phyloP scores from a whole-genome alignment of 2,113 vertebrate species.

The Hemichromis elongatus region DNA sequence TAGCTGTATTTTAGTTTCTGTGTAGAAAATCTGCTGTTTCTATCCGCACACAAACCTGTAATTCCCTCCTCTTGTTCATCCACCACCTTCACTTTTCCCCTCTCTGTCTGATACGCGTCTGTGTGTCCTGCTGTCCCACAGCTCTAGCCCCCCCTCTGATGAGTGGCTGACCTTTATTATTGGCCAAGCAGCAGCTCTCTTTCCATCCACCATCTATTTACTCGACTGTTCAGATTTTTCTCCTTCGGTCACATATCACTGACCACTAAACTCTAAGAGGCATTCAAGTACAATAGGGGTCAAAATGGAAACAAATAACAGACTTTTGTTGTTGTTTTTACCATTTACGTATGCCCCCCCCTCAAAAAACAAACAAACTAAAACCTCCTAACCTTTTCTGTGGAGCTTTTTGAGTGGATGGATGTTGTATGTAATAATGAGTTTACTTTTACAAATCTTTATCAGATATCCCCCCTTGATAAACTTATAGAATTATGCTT shows the following conservation, averaged over 20 bases:
- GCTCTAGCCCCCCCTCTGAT: background rate
- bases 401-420: background rate
- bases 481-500: background rate
- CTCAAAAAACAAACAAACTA: too few species aligned
- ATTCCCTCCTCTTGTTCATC: background rate
- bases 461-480: background rate
- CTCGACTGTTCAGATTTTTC: background rate
- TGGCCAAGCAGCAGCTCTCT: background rate
- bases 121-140: background rate
- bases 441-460: background rate
- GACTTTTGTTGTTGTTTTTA: too few species aligned
- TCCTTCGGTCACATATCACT: background rate
- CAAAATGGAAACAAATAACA: background rate
- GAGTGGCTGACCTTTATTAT: background rate
- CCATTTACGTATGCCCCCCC: too few species aligned
- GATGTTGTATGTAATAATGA: background rate
- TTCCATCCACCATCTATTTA: background rate
- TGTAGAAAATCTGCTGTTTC: background rate
- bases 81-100: background rate
- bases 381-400: background rate
- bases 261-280: background rate
- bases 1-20: background rate
- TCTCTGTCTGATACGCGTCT: background rate
- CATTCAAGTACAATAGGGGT: background rate
- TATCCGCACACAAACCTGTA: background rate